These are phyloP conservation scores for Thelaira solivaga DNA, from an alignment of 2,888 invertebrate species.

Conservation along the genomic window DNA sequence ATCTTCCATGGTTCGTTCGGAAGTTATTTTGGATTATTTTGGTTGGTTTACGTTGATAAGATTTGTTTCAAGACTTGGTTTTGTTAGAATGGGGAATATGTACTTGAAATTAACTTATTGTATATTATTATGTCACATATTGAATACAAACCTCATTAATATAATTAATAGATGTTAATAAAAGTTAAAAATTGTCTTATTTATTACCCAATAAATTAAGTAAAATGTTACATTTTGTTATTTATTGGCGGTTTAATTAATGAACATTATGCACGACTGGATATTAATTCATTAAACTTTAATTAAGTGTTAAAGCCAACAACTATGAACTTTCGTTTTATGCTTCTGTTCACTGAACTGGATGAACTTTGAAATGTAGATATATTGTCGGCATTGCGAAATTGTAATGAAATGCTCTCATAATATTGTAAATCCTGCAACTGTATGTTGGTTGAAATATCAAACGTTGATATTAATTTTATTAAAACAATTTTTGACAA, in stretches of 20 bases:
- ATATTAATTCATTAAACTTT: slow-evolving; percentile 24
- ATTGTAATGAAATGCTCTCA: slow-evolving; percentile 74
- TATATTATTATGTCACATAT: no score
- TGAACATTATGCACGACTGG: slow-evolving; percentile 26
- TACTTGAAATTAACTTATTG: no score
- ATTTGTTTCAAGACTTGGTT: no score
- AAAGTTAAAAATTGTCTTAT: no score
- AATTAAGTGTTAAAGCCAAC: slow-evolving; percentile 1
- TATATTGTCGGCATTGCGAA: slow-evolving; percentile 70
- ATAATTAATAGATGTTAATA: no score
- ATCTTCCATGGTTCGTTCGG: no score
- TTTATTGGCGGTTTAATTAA: not conserved
- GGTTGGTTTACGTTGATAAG: no score
- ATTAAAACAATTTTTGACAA: slow-evolving; percentile 73
- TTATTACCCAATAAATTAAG: no score
- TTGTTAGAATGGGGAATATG: no score
- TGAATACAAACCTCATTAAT: no score
- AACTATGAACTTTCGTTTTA: not conserved
- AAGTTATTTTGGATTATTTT: no score
- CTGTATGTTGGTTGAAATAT: slow-evolving; percentile 69
- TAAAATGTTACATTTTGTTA: not conserved
- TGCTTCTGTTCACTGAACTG: slow-evolving; percentile 5
- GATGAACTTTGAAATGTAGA: slow-evolving; percentile 57
- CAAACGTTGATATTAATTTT: slow-evolving; percentile 70
- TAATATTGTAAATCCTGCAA: slow-evolving; percentile 70